phyloP scores from a whole-genome alignment of 2,797 vertebrate species.

The Naso thynnoides region DNA sequence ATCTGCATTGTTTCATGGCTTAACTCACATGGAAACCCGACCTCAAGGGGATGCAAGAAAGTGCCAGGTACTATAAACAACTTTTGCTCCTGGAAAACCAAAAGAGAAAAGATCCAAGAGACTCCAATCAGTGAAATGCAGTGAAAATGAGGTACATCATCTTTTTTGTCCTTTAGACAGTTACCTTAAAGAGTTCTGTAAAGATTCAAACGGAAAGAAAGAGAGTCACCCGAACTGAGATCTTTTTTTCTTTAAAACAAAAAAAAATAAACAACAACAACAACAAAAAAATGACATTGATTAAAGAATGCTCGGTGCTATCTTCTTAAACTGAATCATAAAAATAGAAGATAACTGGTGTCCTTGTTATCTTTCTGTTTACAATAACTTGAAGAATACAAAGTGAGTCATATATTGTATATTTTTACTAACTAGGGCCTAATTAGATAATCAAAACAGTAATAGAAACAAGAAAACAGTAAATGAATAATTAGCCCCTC shows the following conservation, averaged over 20 bases:
- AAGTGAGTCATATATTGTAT: neutral
- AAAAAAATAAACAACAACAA: too few species aligned
- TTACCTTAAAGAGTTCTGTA: slow-evolving; percentile 12
- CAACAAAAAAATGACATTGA: neutral
- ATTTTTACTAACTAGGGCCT: neutral
- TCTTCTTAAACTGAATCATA: neutral
- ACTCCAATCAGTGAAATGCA: neutral
- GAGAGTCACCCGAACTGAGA: too few species aligned
- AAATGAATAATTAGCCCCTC: neutral
- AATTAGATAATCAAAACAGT: slow-evolving; percentile 9
- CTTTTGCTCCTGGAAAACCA: neutral
- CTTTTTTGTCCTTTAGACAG: neutral
- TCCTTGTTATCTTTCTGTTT: neutral
- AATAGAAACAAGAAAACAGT: slow-evolving; percentile 7
- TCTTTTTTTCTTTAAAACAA: too few species aligned
- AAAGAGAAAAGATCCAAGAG: neutral
- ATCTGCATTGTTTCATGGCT: neutral
- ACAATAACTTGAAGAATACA: neutral
- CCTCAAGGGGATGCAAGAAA: too few species aligned
- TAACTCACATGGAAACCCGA: neutral
- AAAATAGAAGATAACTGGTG: neutral
- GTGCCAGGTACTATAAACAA: neutral
- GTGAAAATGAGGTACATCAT: neutral
- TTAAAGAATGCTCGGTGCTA: neutral
- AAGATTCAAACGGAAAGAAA: neutral